Evolutionary conservation across 2,113 vertebrate species (phyloP), one percentile per base, ranked within the genome.

Genomic region (Irena cyanogastra): DNA sequence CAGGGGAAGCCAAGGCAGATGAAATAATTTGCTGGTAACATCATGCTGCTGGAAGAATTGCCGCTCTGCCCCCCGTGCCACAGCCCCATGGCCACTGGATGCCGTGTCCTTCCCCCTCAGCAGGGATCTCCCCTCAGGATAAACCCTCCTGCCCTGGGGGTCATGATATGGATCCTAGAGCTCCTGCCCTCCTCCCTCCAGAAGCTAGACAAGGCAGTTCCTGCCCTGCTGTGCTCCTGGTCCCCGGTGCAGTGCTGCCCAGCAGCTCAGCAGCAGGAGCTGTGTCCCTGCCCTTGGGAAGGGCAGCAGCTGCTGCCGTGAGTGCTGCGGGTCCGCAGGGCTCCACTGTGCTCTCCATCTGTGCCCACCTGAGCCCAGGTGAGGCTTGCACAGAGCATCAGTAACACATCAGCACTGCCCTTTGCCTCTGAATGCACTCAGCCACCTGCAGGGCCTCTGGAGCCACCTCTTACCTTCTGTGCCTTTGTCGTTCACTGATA

Each of bases 371-470:
- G 88, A 84, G 86, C 27, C 8, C 16, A 72, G 53, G 85, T 72
- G 27, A 26, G 44, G 80, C 68, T 91, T 68, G 30, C 28, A 5
- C 41, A 49, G 56, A 66, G 26, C 80, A 49, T 74, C 56, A 77
- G 28, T 69, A 69, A 78, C 71, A 64, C 78, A 44, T 2, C 39
- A 83, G 44, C 35, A 16, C 13, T 8, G n/a, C n/a, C n/a, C n/a
- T n/a, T n/a, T n/a, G n/a, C n/a, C n/a, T n/a, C n/a, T n/a, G 45
- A 41, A 42, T 49, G 63, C 41, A 4, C 41, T 81, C 74, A 60
- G 24, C 49, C 87, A 83, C 71, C 84, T 95, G 82, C 91, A 45
- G 2, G 59, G 71, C 65, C 49, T 88, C 79, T 65, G 69, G 83
- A 95, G 54, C 39, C 30, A 52, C 35, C 37, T 72, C 59, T 57